phyloP scores from a whole-genome alignment of 2,113 vertebrate genomes.

The Erpornis zantholeuca region DNA sequence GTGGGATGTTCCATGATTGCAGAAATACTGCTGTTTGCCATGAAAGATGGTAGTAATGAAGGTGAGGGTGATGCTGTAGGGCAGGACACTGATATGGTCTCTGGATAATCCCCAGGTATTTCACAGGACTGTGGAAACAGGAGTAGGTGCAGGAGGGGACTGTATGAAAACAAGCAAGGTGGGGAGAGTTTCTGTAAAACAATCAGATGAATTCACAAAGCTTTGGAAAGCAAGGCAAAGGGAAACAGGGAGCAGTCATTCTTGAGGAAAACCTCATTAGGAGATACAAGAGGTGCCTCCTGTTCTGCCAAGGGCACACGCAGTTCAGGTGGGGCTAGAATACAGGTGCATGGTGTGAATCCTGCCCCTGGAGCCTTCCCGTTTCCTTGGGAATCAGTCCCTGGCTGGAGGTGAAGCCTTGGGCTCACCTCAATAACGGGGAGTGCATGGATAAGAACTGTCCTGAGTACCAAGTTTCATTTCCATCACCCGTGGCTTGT shows the following conservation, averaged over 20 bases:
- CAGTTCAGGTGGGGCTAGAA: background rate
- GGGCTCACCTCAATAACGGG: background rate
- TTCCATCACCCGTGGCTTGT: background rate
- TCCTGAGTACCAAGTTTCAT: background rate
- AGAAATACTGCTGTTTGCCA: background rate
- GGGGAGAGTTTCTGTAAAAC: background rate
- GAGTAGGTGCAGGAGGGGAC: background rate
- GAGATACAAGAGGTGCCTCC: background rate
- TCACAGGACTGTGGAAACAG: background rate
- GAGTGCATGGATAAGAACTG: background rate
- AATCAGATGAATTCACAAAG: background rate
- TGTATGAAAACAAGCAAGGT: background rate
- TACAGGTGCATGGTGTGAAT: background rate
- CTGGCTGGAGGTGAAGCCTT: background rate
- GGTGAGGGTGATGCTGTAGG: background rate
- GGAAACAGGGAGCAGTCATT: background rate
- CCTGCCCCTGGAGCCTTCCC: background rate
- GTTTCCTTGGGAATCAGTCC: background rate
- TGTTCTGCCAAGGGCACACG: background rate
- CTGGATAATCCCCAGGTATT: background rate
- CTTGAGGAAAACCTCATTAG: background rate
- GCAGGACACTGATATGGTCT: background rate
- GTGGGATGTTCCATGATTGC: background rate
- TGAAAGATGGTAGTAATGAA: background rate
- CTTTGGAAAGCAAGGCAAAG: background rate